A percentile compares a stretch with the other conserved stretches of the same genome.
Conservation (phyloP, 2,113 vertebrate genomes). For the Pitta sordida region DNA sequence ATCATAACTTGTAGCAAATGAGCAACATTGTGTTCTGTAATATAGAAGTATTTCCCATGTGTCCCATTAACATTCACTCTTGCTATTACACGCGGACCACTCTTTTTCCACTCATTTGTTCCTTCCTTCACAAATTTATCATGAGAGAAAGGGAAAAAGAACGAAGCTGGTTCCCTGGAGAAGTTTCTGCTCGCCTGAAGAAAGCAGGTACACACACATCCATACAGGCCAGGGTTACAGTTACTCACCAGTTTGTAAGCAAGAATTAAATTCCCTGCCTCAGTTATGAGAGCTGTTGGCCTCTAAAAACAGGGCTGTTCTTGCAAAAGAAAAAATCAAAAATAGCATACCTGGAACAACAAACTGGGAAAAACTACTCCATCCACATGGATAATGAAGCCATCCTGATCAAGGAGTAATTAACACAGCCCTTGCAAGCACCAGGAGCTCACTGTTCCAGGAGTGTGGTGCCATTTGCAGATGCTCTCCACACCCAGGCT, state of each 20-base stretch:
- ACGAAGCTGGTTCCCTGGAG: background rate
- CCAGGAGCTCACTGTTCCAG: background rate
- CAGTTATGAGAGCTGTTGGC: background rate
- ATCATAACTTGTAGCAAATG: constrained; percentile 28
- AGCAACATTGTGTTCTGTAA: constrained; percentile 6
- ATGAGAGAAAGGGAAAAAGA: background rate
- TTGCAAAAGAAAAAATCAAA: background rate
- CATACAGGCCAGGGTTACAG: background rate
- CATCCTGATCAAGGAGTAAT: background rate
- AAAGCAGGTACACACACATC: background rate
- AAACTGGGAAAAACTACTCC: background rate
- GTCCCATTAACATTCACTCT: background rate
- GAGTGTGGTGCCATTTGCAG: background rate
- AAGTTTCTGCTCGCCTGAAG: background rate
- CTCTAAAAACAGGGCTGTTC: background rate
- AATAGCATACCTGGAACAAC: background rate
- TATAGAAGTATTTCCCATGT: constrained; percentile 6
- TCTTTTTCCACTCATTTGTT: constrained; percentile 24
- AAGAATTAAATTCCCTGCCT: background rate
- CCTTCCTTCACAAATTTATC: constrained; percentile 7
- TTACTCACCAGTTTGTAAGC: background rate
- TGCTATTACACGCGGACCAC: background rate
- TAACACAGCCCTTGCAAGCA: background rate
- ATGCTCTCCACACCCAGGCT: background rate
- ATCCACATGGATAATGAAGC: background rate